Evolutionary conservation across 2,797 vertebrate genomes (phyloP).

Genomic region (Rhinichthys osculus): DNA sequence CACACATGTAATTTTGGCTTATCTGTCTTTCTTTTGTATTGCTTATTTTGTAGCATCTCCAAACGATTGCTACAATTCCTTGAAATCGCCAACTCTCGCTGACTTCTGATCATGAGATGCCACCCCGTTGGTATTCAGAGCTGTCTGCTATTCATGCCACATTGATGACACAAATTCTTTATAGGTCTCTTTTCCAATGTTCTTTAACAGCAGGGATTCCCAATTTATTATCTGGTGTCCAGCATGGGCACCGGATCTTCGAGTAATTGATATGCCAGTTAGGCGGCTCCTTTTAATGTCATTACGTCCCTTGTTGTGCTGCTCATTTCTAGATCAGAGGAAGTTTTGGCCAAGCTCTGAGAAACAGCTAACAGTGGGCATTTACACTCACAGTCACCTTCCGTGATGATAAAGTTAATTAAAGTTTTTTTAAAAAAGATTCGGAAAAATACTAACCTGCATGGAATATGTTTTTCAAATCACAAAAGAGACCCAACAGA

Average conservation of each 20-base stretch:
- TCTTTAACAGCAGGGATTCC: constrained; percentile 69
- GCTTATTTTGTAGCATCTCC: background rate
- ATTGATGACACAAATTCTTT: constrained; percentile 68
- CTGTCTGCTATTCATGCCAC: constrained; percentile 64
- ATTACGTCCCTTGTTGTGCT: constrained; percentile 59
- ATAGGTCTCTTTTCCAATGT: constrained; percentile 67
- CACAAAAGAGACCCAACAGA: background rate
- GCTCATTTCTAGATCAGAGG: constrained; percentile 53
- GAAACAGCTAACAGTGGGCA: constrained; percentile 45
- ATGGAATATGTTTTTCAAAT: background rate
- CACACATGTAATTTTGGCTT: background rate
- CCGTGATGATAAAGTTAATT: constrained; percentile 43
- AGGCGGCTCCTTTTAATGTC: constrained; percentile 65
- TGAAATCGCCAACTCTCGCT: constrained; percentile 45
- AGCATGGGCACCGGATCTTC: constrained; percentile 55
- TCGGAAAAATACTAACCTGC: background rate
- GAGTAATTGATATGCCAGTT: constrained; percentile 67
- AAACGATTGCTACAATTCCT: constrained; percentile 19
- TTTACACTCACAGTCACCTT: constrained; percentile 18
- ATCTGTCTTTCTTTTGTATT: background rate
- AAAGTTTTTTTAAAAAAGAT: constrained; percentile 17
- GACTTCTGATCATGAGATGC: constrained; percentile 17
- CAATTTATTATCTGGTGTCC: constrained; percentile 67
- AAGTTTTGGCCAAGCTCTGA: constrained; percentile 50
- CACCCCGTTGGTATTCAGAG: constrained; percentile 26